phyloP scores from a whole-genome alignment of 2,113 vertebrate species.

The Columbina picui region DNA sequence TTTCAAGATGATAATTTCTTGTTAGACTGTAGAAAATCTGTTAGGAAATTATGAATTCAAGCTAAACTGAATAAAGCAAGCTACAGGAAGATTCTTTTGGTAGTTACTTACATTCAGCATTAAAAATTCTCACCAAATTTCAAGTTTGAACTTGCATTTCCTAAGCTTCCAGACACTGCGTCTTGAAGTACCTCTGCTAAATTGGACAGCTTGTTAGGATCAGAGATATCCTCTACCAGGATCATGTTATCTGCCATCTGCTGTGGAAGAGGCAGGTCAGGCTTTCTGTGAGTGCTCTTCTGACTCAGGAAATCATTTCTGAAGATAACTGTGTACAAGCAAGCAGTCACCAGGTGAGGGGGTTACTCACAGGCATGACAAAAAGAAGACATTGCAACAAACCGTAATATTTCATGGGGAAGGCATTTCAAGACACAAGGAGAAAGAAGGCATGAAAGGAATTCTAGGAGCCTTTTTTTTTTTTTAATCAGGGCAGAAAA shows the following conservation, averaged over 20 bases:
- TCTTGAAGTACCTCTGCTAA: background rate
- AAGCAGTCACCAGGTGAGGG: background rate
- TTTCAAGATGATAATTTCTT: background rate
- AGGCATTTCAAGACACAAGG: background rate
- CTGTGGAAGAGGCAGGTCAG: background rate
- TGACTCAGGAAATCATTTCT: background rate
- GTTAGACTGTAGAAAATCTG: background rate
- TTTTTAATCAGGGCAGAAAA: background rate
- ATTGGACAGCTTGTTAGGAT: background rate
- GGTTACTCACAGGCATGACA: background rate
- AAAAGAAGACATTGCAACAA: background rate
- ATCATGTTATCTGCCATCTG: background rate
- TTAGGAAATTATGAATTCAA: background rate
- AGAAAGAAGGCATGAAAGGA: background rate
- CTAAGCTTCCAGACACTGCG: background rate
- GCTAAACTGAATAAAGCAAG: background rate
- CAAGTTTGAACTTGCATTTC: background rate
- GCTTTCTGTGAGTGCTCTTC: background rate
- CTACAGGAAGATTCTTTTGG: background rate
- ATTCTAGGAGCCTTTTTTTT: fast-evolving
- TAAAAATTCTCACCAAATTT: background rate
- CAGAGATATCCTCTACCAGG: background rate
- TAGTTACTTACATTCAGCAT: background rate
- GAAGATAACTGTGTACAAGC: background rate
- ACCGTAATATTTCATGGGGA: background rate